Evolutionary conservation across 1,140 invertebrate species (phyloP).

Genomic region (Aporrectodea caliginosa): DNA sequence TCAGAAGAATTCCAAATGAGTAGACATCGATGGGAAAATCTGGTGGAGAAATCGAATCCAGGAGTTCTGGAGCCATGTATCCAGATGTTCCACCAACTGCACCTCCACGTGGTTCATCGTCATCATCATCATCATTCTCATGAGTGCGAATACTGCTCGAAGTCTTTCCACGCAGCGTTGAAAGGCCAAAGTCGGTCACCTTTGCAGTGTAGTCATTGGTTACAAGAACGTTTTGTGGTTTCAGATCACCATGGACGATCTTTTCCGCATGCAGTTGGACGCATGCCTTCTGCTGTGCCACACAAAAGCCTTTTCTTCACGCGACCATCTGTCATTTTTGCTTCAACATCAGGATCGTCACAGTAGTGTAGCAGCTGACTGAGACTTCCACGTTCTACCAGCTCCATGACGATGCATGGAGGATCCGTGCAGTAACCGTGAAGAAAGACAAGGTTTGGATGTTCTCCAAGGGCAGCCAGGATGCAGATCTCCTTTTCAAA

Average conservation of each 20-base stretch:
- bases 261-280: neutral
- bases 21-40: slow-evolving; percentile 26
- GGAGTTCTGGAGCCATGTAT: slow-evolving; percentile 30
- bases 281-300: slow-evolving; percentile 9
- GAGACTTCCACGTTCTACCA: slow-evolving; percentile 19
- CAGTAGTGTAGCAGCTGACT: slow-evolving; percentile 27
- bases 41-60: slow-evolving; percentile 2
- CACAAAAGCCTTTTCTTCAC: slow-evolving; percentile 21
- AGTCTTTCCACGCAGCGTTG: slow-evolving; percentile 27
- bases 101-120: neutral
- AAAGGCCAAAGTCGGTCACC: slow-evolving; percentile 24
- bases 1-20: slow-evolving; percentile 32
- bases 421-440: slow-evolving; percentile 28
- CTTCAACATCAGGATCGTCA: slow-evolving; percentile 20
- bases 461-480: neutral
- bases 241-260: slow-evolving; percentile 19
- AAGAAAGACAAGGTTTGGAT: slow-evolving; percentile 26
- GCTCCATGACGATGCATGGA: slow-evolving; percentile 28
- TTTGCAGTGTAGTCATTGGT: slow-evolving; percentile 21
- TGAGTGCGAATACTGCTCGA: neutral
- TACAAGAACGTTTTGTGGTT: slow-evolving; percentile 17
- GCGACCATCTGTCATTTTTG: slow-evolving; percentile 25
- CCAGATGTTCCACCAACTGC: slow-evolving; percentile 15
- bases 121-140: neutral
- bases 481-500: neutral